phyloP scores from a whole-genome alignment of 2,888 invertebrate species.

The Copidosoma aretas region DNA sequence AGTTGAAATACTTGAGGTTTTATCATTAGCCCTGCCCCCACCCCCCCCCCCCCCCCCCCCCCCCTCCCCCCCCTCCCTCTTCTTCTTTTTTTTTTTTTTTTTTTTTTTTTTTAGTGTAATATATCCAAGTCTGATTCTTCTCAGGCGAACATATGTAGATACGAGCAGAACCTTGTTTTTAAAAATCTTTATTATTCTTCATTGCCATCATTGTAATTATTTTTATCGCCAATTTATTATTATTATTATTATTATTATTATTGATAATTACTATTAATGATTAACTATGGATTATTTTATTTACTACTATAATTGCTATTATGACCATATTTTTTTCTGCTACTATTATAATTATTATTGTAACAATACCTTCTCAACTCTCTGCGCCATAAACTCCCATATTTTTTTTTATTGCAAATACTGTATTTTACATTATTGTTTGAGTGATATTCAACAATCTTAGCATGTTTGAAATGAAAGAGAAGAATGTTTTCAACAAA shows the following conservation, averaged over 20 bases:
- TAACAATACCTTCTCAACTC: slow-evolving; percentile 38
- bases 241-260: slow-evolving; percentile 38
- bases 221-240: slow-evolving; percentile 33
- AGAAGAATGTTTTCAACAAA: background rate
- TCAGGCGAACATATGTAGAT: slow-evolving; percentile 52
- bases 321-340: slow-evolving; percentile 49
- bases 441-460: slow-evolving; percentile 19
- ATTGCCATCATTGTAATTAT: slow-evolving; percentile 44
- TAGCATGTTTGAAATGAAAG: background rate
- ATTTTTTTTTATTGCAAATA: background rate
- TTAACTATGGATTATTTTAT: slow-evolving; percentile 38
- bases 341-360: slow-evolving; percentile 43
- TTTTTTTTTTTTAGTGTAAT: slow-evolving; percentile 34
- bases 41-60: background rate
- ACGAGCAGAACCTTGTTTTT: slow-evolving; percentile 52
- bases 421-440: background rate
- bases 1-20: slow-evolving; percentile 36
- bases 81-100: slow-evolving; percentile 32
- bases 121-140: slow-evolving; percentile 38
- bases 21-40: slow-evolving; percentile 18
- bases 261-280: slow-evolving; percentile 38
- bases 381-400: slow-evolving; percentile 30
- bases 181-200: slow-evolving; percentile 27
- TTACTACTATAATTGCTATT: slow-evolving; percentile 39
- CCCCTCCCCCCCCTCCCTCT: slow-evolving; percentile 10